Conservation (phyloP, 2,888 invertebrate genomes). For the Brenthis ino region DNA sequence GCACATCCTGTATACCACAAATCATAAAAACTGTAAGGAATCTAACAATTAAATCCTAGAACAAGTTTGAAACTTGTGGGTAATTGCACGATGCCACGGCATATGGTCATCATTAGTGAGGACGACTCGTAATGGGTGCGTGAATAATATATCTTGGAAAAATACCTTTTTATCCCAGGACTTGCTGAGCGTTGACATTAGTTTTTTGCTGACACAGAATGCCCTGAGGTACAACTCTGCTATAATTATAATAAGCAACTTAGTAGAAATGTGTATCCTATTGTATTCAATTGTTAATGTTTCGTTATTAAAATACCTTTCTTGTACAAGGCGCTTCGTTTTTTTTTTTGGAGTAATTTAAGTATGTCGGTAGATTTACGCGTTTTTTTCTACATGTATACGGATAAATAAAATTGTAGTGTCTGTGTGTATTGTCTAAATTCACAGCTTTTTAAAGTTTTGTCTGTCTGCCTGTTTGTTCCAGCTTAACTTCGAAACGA, state of each 20-base stretch:
- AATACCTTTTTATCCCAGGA: conserved; percentile 17
- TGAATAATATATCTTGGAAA: conserved; percentile 24
- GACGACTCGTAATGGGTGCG: conserved; percentile 19
- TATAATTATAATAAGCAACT: conserved; percentile 1
- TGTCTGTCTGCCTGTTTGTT: too few species aligned
- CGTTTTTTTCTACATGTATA: too few species aligned
- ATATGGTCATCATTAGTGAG: conserved; percentile 37
- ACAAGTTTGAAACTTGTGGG: neutral
- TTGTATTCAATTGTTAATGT: conserved; percentile 4
- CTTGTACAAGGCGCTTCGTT: too few species aligned
- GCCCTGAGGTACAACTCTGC: conserved; percentile 12
- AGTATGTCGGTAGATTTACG: too few species aligned
- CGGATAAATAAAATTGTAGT: too few species aligned
- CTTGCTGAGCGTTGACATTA: conserved; percentile 12
- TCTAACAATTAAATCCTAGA: conserved; percentile 17
- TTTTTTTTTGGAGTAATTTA: too few species aligned
- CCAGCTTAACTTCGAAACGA: too few species aligned
- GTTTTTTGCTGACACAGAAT: conserved; percentile 1
- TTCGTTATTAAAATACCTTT: conserved; percentile 17
- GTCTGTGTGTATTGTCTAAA: too few species aligned
- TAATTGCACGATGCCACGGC: conserved; percentile 20
- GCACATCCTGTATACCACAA: conserved; percentile 4
- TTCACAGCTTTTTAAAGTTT: too few species aligned
- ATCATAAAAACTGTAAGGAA: conserved; percentile 6
- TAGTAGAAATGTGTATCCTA: neutral